Conservation (phyloP, 2,888 invertebrate genomes). For the Ceriagrion tenellum region DNA sequence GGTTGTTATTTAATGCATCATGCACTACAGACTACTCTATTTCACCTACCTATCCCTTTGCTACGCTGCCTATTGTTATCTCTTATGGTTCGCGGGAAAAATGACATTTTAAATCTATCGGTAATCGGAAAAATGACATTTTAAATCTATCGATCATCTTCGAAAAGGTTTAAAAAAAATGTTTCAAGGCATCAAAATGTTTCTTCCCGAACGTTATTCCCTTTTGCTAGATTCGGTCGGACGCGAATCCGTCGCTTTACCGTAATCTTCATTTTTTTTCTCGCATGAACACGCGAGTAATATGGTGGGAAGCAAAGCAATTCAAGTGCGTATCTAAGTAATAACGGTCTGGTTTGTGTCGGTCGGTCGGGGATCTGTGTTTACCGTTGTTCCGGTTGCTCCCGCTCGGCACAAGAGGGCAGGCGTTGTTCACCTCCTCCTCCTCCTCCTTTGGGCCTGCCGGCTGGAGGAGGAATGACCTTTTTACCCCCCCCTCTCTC, state of each 20-base stretch:
- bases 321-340: neutral
- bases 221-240: neutral
- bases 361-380: neutral
- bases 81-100: no score
- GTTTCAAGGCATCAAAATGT: no score
- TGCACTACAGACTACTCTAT: no score
- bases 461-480: neutral
- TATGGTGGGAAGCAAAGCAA: neutral
- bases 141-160: no score
- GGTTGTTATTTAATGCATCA: no score
- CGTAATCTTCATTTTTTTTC: neutral
- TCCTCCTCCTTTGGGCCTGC: neutral
- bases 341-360: slow-evolving; percentile 23
- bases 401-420: neutral
- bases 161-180: no score
- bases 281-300: neutral
- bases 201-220: neutral
- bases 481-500: neutral
- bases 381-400: slow-evolving; percentile 14
- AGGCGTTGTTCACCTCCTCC: neutral
- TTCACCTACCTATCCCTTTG: no score
- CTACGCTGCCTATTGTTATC: no score
- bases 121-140: no score
- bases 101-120: no score
- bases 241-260: neutral